These are phyloP conservation scores for Listronotus oregonensis DNA, from an alignment of 1,140 invertebrate genomes.

Conservation along the genomic window DNA sequence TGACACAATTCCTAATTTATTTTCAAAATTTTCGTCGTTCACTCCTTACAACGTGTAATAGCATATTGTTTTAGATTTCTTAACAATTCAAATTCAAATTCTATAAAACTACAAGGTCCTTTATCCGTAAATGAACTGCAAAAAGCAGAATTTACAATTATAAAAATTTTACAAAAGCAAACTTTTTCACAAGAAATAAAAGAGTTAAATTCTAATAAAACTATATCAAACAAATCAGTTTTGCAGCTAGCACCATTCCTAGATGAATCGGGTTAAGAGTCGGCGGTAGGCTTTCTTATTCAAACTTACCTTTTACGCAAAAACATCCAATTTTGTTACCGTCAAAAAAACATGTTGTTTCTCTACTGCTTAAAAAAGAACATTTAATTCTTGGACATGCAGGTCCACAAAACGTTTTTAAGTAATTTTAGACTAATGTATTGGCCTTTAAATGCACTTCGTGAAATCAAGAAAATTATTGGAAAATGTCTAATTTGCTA, in stretches of 20 bases:
- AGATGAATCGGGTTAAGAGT: constrained; percentile 52
- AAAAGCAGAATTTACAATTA: no score
- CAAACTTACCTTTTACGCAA: constrained; percentile 38
- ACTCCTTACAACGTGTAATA: no score
- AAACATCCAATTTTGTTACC: constrained; percentile 48
- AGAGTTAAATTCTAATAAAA: no score
- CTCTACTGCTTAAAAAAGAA: constrained; percentile 38
- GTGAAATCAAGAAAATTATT: constrained; percentile 36
- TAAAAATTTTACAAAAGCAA: no score
- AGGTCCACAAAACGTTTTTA: constrained; percentile 1
- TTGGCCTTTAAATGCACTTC: constrained; percentile 39
- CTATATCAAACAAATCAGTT: no score
- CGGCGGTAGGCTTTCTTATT: constrained; percentile 51
- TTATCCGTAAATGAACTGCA: no score
- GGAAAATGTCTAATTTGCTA: constrained; percentile 36
- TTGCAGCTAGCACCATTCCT: constrained; percentile 46
- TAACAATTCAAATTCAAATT: no score
- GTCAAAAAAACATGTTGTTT: constrained; percentile 32
- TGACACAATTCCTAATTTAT: no score
- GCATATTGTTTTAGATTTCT: no score
- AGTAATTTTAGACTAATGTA: constrained; percentile 17
- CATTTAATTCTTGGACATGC: constrained; percentile 36
- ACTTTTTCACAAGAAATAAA: no score
- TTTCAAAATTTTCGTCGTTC: no score
- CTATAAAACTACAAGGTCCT: no score